Base-by-base conservation (phyloP, 2,113 vertebrate species). In the Vidua macroura region DNA sequence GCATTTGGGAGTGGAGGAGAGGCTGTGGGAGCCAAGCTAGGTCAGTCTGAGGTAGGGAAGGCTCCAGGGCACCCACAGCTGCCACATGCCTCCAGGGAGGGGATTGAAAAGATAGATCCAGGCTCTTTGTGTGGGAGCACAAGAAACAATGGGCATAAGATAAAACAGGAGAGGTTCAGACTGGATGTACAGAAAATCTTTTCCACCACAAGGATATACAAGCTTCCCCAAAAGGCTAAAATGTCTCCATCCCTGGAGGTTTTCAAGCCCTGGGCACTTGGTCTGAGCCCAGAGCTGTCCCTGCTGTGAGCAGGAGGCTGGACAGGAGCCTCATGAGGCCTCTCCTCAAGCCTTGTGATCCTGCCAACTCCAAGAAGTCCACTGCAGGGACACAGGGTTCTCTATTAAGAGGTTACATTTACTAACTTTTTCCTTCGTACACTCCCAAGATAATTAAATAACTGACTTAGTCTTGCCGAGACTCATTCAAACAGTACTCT, bases 71-170 rank as follows among this genome's bases (percentile, higher is more conserved):
- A 93, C 31, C 55, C 52, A 55, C 41, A 87, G 46, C 63, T 80
- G 55, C 59, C 12, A 3, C 19, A 27, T 0, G 6, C 39, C 69
- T 24, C 16, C 3, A 0, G 21, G 37, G 5, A 86, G 8, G 15
- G 16, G 8, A 63, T 1, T 28, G 14, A 63, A 64, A 81, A 73
- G 67, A 82, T 2, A 8, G 12, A 77, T 35, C 20, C 41, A 77
- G 24, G 63, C 41, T 92, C 41, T 68, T 41, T 2, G 0, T 13
- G 11, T 2, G 4, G 48, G 16, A 82, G 19, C 35, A 72, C 16
- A n/a, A 58, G 22, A 87, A 25, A 68, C 43, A 83, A 48, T 0
- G 5, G 13, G 62, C 4, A 0, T 15, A 37, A 59, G 17, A n/a
- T 64, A 63, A 49, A 60, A 68, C 3, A 68, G 1, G 18, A 56